These are phyloP conservation scores for Meloidogyne exigua DNA, from an alignment of 1,140 invertebrate genomes.

Conservation along the genomic window DNA sequence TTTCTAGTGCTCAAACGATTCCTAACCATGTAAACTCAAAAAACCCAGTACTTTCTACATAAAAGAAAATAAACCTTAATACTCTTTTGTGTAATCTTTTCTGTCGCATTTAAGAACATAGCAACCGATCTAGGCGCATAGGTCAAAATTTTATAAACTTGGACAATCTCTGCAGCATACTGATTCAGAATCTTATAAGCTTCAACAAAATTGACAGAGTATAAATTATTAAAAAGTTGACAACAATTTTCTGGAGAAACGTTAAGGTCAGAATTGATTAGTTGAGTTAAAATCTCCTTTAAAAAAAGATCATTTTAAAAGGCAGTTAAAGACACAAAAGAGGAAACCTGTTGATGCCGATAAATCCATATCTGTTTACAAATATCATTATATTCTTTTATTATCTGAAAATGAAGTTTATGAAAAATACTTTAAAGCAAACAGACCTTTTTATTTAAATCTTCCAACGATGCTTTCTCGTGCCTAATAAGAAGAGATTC, in stretches of 20 bases:
- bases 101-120: conserved; percentile 50
- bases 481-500: conserved; percentile 46
- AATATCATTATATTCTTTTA: conserved; percentile 38
- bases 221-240: conserved; percentile 75
- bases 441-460: conserved; percentile 37
- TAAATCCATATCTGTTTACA: conserved; percentile 41
- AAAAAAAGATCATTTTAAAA: background rate
- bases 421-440: background rate
- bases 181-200: conserved; percentile 81
- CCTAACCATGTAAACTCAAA: background rate
- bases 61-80: background rate
- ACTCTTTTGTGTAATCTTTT: conserved; percentile 17
- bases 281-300: conserved; percentile 74
- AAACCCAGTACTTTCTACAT: too few species aligned
- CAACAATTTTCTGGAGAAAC: conserved; percentile 75
- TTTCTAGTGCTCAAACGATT: background rate
- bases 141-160: conserved; percentile 36
- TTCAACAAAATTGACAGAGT: conserved; percentile 80
- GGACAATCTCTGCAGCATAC: conserved; percentile 51
- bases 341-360: conserved; percentile 41
- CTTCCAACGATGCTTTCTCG: conserved; percentile 41
- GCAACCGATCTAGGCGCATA: conserved; percentile 52
- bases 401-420: background rate
- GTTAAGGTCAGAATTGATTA: conserved; percentile 76
- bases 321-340: too few species aligned